Evolutionary conservation across 2,797 vertebrate species (phyloP), one percentile per base, ranked within the genome.

Genomic region (Cuculus canorus): DNA sequence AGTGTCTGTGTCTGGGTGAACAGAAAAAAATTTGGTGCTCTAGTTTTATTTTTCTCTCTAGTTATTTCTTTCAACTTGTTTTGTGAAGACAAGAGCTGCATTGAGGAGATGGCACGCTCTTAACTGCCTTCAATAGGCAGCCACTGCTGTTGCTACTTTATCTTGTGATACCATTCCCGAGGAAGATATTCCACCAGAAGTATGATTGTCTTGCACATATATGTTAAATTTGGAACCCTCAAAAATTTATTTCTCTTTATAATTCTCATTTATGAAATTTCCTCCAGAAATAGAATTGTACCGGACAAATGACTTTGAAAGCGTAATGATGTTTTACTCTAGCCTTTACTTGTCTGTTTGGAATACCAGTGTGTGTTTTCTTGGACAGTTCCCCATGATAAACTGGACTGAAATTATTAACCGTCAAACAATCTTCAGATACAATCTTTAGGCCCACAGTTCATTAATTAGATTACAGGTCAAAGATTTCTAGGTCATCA

Each of bases 401-500:
- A 87, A 90, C 37, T 53, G 25, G 65, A 37, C n/a, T 65, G 43
- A 86, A 90, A 88, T 76, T 63, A 86, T 59, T 76, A 86, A 57
- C n/a, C n/a, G 61, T 69, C 65, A 93, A 66, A 85, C 33, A 79
- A 82, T 79, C 70, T 93, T 70, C 83, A 66, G 70, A 88, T 54
- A 35, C 23, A 73, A 88, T 82, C 50, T 91, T 81, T 52, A 78
- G 57, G 69, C 76, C 69, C 35, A 43, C 27, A 92, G 59, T 37
- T 86, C 54, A 59, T 78, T 64, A 86, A 86, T 76, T 47, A 76
- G 24, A 65, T 92, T 90, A 82, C 47, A 79, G 65, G 80, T 94
- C 61, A 93, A 90, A 88, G 33, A 81, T 76, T 85, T 88, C 52
- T 89, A 82, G 75, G 16, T 18, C n/a, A 61, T 81, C 72, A 71